Conservation (phyloP, 2,797 vertebrate species). For the Tolypeutes matacus region DNA sequence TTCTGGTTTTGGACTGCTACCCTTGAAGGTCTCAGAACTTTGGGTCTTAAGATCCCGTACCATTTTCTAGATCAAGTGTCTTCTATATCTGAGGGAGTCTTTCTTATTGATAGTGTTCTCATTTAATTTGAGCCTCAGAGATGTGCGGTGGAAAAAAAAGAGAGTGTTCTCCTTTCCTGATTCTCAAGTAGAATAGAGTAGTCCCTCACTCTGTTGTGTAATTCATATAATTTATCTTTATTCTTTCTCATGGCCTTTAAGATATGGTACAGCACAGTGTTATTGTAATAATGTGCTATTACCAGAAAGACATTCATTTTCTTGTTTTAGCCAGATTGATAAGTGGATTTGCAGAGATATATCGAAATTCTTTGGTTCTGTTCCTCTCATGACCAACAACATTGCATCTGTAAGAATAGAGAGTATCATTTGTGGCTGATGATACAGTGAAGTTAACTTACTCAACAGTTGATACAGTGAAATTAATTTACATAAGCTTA, state of each 20-base stretch:
- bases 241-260: constrained; percentile 55
- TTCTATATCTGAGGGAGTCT: constrained; percentile 42
- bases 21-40: constrained; percentile 76
- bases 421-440: constrained; percentile 49
- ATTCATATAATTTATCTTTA: constrained; percentile 13
- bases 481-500: not conserved
- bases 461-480: not conserved
- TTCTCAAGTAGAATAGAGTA: constrained; percentile 51
- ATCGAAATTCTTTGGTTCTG: constrained; percentile 30
- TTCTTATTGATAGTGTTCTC: constrained; percentile 44
- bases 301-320: not conserved
- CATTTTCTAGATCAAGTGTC: constrained; percentile 58
- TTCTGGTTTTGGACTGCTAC: constrained; percentile 72
- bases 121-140: constrained; percentile 54
- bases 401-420: constrained; percentile 50
- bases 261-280: constrained; percentile 1
- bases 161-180: constrained; percentile 38
- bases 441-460: constrained; percentile 17
- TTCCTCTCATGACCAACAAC: constrained; percentile 49
- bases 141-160: not conserved
- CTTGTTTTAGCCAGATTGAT: constrained; percentile 38
- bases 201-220: constrained; percentile 21
- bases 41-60: constrained; percentile 60
- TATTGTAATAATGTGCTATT: constrained; percentile 30
- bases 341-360: constrained; percentile 31